Evolutionary conservation across 1,140 invertebrate genomes (phyloP), one percentile per base, ranked within the genome.

Genomic region (Spodoptera frugiperda): DNA sequence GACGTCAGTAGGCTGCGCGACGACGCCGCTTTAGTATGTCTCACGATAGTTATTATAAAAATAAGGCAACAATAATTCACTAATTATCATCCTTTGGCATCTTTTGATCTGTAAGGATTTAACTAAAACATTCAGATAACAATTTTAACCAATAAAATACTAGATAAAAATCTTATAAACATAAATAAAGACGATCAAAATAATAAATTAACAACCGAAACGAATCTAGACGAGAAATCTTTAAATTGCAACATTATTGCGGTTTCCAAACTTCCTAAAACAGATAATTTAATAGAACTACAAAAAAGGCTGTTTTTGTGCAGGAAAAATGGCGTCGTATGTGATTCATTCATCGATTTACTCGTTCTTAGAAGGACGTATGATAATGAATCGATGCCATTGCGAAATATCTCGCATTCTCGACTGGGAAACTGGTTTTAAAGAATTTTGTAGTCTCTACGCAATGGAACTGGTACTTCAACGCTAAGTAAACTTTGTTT

Each of bases 321-420:
- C 44, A 21, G 44, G 44, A 65, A 65, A 65, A 65, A 39, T 39
- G 9, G 33, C 21, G 9, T 3, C 1, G 2, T 17, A 8, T 14
- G 11, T 49, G 17, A 65, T 15, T 65, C 61, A 65, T 48, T 65
- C 15, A 65, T 46, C 25, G 39, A 65, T 65, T 14, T 48, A 30
- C 39, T n/a, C 9, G 44, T 65, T 65, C 61, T 25, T 4, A 65
- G 61, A 65, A 65, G 61, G 61, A 12, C 44, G 61, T 65, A 65
- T 65, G 61, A 21, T 65, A 65, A 49, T 65, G 46, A 11, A 49
- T 65, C 61, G 61, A 65, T 19, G 25, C 15, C 39, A 49, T 49
- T 48, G 2, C 61, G 39, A 39, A 48, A 65, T 65, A 25, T 48
- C n/a, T 65, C 17, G 44, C 61, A 25, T 65, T 46, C 61, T 48